phyloP scores from a whole-genome alignment of 2,113 vertebrate genomes.

The Charina bottae region DNA sequence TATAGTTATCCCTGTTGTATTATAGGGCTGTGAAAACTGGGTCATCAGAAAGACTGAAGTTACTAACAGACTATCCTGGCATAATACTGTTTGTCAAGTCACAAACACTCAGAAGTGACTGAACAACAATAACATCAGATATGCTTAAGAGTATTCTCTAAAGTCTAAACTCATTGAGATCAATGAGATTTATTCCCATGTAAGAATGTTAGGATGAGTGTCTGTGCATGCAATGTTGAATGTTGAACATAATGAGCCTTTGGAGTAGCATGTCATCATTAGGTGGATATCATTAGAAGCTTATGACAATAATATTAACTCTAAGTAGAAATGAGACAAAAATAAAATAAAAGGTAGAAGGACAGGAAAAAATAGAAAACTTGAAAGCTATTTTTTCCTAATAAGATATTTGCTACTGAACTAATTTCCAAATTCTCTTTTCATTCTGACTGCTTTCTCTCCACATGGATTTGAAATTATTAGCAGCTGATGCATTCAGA shows the following conservation, averaged over 20 bases:
- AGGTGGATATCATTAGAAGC: background rate
- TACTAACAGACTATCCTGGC: background rate
- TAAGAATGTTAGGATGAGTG: background rate
- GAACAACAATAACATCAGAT: background rate
- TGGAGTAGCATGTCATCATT: background rate
- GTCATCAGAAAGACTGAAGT: background rate
- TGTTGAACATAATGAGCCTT: background rate
- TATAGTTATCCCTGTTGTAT: background rate
- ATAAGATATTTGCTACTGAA: slow-evolving; percentile 30
- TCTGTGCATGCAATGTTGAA: background rate
- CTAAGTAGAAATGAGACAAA: slow-evolving; percentile 15
- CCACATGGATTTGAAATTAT: slow-evolving; percentile 49
- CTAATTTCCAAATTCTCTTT: slow-evolving; percentile 46
- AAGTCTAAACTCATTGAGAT: background rate
- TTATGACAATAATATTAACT: background rate
- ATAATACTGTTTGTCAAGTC: background rate
- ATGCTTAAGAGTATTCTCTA: background rate
- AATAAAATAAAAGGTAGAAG: background rate
- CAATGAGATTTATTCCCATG: too few species aligned
- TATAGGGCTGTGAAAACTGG: too few species aligned
- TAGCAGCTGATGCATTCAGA: slow-evolving; percentile 51
- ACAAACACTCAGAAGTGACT: background rate
- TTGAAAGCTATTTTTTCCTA: background rate
- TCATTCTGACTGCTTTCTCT: slow-evolving; percentile 35
- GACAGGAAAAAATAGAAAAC: background rate